Percentiles rank a stretch among this genome's conserved stretches.
phyloP scores from a whole-genome alignment of 2,797 vertebrate species.

The Squalus acanthias region DNA sequence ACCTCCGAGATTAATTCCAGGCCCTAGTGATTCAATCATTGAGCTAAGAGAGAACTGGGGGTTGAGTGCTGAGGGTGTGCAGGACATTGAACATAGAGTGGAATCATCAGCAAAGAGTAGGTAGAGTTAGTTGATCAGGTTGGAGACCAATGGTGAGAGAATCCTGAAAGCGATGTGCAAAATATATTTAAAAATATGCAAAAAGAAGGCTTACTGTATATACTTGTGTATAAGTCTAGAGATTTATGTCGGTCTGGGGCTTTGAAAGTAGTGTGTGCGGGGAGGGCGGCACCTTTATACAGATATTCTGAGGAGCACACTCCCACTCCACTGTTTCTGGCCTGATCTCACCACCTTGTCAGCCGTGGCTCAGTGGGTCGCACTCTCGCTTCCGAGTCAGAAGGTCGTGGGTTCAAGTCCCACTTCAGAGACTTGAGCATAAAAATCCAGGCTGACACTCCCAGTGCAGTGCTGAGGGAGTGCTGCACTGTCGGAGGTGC shows the following conservation, averaged over 20 bases:
- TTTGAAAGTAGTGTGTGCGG: background rate
- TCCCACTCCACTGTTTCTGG: background rate
- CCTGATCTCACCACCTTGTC: background rate
- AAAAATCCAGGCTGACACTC: background rate
- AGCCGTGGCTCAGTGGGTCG: background rate
- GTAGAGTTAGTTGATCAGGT: background rate
- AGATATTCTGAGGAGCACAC: background rate
- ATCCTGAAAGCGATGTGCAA: background rate
- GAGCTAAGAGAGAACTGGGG: background rate
- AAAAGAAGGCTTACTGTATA: background rate
- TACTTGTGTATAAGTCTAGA: background rate
- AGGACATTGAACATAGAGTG: background rate
- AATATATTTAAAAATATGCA: background rate
- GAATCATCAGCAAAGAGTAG: background rate
- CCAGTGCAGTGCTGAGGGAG: background rate
- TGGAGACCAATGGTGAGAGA: background rate
- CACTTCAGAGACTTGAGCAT: background rate
- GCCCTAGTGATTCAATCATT: too few species aligned
- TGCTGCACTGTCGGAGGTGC: background rate
- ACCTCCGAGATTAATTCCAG: background rate
- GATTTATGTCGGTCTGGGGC: background rate
- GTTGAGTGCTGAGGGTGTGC: too few species aligned
- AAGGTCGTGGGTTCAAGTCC: background rate
- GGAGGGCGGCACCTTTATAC: background rate
- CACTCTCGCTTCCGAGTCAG: background rate